phyloP scores from a whole-genome alignment of 2,888 invertebrate genomes.

The Acanthococcus lagerstroemiae region DNA sequence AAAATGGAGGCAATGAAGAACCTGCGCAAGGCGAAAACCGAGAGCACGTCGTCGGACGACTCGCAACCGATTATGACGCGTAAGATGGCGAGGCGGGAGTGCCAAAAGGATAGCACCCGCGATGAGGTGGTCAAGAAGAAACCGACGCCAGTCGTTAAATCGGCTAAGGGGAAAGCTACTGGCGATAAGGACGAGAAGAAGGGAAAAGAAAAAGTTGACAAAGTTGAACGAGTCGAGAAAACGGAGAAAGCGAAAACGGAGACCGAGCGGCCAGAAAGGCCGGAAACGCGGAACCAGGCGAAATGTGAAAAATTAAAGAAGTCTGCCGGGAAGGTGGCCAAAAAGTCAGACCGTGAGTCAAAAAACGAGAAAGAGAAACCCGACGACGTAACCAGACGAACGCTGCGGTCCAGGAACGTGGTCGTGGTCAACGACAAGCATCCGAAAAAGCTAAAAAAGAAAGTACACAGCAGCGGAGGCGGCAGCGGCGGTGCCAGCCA shows the following conservation, averaged over 20 bases:
- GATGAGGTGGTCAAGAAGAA: neutral
- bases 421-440: conserved; percentile 1
- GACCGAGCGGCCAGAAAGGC: neutral
- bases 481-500: too few species aligned
- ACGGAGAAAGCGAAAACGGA: neutral
- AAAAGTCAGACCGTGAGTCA: neutral
- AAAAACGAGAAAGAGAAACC: neutral
- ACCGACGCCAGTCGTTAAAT: neutral
- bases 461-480: neutral
- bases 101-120: conserved; percentile 1
- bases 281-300: neutral
- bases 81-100: conserved; percentile 14
- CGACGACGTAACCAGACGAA: conserved; percentile 21
- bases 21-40: neutral
- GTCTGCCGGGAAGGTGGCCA: neutral
- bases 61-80: conserved; percentile 8
- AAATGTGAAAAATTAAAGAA: neutral
- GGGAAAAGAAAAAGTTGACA: neutral
- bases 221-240: neutral
- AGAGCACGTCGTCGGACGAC: neutral
- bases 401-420: conserved; percentile 10
- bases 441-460: neutral
- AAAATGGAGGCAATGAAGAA: neutral
- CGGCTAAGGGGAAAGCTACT: neutral
- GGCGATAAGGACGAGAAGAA: neutral